Evolutionary conservation across 2,797 vertebrate species (phyloP), one percentile per base, ranked within the genome.

Genomic region (Rhinophrynus dorsalis): DNA sequence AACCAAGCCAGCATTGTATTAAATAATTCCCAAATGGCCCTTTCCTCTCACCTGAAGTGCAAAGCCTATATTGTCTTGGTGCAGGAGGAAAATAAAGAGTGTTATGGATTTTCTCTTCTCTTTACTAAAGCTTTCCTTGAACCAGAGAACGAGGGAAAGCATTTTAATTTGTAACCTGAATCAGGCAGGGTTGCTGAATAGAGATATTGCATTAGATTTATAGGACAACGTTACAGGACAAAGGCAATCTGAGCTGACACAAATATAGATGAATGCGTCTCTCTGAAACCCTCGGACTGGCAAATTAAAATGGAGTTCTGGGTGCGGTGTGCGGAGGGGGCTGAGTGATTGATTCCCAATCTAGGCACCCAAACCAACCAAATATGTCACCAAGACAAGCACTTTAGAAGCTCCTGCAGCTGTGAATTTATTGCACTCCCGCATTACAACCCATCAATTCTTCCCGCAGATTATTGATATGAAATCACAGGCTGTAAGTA

Each of bases 301-400:
- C 79, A 82, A 81, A 88, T 85, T 80, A 87, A 86, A 84, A 79
- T 15, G 5, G 33, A 79, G 80, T 3, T 13, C 0, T 79, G 17
- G 58, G 77, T 78, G 78, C 18, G 54, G 75, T 7, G 3, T 30
- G 74, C 21, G 21, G 38, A 40, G 20, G 77, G 75, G 75, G 35
- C 51, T 83, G 88, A 94, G 57, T 85, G 89, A 95, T 91, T 87
- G 90, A 92, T 93, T 90, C 84, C 75, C 82, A 84, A 75, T 85
- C 88, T 76, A 80, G 79, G 71, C 80, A 70, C 86, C 89, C 81
- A 82, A 84, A 86, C 79, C 78, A 76, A 79, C 84, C 63, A 57
- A 87, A 87, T 88, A 82, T 79, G 86, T 91, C 90, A 88, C 83
- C 79, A 61, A 71, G 77, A 88, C 84, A 82, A 77, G 71, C 78